Conservation (phyloP, 2,113 vertebrate species). For the Neogale vison region DNA sequence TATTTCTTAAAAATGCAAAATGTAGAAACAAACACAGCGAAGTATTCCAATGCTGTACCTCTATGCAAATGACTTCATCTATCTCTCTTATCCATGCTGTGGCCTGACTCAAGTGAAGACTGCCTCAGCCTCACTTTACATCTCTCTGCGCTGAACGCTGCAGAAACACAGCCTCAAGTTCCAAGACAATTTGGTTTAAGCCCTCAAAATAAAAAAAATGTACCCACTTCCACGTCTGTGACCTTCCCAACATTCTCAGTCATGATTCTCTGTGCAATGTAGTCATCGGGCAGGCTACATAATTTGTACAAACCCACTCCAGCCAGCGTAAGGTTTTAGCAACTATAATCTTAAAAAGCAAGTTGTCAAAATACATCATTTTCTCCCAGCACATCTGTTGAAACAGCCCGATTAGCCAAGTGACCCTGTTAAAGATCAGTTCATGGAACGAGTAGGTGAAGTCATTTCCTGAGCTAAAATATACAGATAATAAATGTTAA, state of each 20-base stretch:
- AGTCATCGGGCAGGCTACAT: slow-evolving; percentile 57
- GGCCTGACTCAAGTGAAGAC: slow-evolving; percentile 16
- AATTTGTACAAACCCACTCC: slow-evolving; percentile 72
- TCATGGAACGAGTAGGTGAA: slow-evolving; percentile 81
- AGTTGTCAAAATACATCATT: slow-evolving; percentile 71
- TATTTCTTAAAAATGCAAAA: background rate
- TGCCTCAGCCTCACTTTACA: slow-evolving; percentile 1
- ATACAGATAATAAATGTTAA: slow-evolving; percentile 84
- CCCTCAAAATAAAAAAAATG: slow-evolving; percentile 57
- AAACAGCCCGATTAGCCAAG: slow-evolving; percentile 79
- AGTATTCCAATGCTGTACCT: slow-evolving; percentile 68
- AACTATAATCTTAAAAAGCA: slow-evolving; percentile 77
- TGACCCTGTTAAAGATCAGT: slow-evolving; percentile 83
- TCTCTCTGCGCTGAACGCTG: slow-evolving; percentile 16
- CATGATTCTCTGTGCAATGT: slow-evolving; percentile 64
- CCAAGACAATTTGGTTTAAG: slow-evolving; percentile 22
- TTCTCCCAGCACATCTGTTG: slow-evolving; percentile 73
- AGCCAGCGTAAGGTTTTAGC: slow-evolving; percentile 76
- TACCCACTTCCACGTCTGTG: background rate
- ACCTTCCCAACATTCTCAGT: background rate
- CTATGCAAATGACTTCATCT: slow-evolving; percentile 79
- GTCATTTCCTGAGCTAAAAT: slow-evolving; percentile 88
- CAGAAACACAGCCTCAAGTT: slow-evolving; percentile 44
- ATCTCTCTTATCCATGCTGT: slow-evolving; percentile 54
- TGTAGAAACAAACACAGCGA: background rate